phyloP scores from a whole-genome alignment of 2,888 invertebrate species.

The Trissonchulus latispiculum region DNA sequence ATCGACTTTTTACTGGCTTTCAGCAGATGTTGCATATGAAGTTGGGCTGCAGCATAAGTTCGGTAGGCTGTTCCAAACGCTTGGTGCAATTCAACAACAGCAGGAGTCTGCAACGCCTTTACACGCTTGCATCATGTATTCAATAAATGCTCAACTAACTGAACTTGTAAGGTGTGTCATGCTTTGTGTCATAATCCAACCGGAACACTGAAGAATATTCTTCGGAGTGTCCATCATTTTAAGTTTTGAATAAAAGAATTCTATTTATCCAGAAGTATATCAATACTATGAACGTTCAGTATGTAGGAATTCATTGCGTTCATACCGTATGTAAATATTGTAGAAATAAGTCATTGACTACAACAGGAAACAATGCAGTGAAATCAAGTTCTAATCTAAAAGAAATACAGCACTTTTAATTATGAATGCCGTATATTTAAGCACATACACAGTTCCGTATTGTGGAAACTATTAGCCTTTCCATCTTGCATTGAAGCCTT shows the following conservation, averaged over 20 bases:
- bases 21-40: conserved; percentile 45
- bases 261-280: no score
- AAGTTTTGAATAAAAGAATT: no score
- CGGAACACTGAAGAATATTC: no score
- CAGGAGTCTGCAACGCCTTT: conserved; percentile 45
- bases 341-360: conserved; percentile 51
- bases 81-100: conserved; percentile 47
- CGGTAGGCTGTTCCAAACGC: conserved; percentile 47
- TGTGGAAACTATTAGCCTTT: no score
- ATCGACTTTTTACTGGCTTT: conserved; percentile 44
- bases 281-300: no score
- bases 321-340: conserved; percentile 50
- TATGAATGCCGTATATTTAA: no score
- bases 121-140: no score
- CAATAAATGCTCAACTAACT: not conserved
- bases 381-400: conserved; percentile 47
- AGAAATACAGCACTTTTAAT: conserved; percentile 24
- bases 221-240: conserved; percentile 4
- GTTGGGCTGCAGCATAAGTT: conserved; percentile 45
- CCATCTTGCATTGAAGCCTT: no score
- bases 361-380: conserved; percentile 49
- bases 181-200: no score
- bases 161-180: no score
- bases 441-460: no score
- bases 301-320: no score